phyloP scores from a whole-genome alignment of 2,888 invertebrate species.

The Ichneumoninae sp. region DNA sequence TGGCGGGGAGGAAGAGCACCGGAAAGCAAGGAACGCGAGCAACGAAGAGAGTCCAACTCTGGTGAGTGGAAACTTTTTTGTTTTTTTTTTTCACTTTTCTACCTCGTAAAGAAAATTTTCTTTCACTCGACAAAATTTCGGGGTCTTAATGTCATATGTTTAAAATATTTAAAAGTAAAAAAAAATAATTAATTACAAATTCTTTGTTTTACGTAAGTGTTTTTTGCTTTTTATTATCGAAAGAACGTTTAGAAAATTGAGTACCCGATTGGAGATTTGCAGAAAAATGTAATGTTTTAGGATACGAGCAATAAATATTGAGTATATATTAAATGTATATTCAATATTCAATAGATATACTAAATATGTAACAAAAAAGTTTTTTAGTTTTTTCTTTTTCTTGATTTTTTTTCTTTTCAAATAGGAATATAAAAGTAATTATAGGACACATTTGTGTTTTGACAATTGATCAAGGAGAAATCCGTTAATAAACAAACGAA shows the following conservation, averaged over 20 bases:
- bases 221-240: neutral
- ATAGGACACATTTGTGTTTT: no score
- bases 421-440: no score
- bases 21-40: conserved; percentile 41
- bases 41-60: conserved; percentile 53
- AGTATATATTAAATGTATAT: no score
- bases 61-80: conserved; percentile 45
- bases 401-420: no score
- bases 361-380: no score
- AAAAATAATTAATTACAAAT: neutral
- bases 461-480: no score
- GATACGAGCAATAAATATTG: no score
- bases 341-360: no score
- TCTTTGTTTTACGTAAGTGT: neutral
- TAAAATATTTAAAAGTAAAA: neutral
- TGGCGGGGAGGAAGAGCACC: conserved; percentile 1
- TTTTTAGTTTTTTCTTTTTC: no score
- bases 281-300: neutral
- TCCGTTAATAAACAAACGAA: no score
- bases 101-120: neutral
- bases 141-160: neutral
- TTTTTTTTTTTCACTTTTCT: neutral
- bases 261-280: neutral
- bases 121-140: neutral
- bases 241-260: neutral